phyloP scores from a whole-genome alignment of 2,113 vertebrate species.

The Naja naja region DNA sequence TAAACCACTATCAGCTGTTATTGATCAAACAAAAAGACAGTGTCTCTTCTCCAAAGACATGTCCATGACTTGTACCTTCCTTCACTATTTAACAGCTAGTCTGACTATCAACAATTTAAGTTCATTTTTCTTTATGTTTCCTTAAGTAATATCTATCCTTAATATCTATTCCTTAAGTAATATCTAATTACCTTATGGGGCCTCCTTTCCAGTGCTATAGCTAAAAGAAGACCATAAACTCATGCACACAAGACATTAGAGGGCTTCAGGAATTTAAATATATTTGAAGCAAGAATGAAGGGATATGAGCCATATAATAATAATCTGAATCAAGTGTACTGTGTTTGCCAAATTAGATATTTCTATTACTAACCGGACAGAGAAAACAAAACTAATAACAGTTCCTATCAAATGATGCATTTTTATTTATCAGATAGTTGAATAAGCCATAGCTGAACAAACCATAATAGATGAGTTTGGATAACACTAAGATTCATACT shows the following conservation, averaged over 20 bases:
- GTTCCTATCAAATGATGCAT: background rate
- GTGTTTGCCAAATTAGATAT: background rate
- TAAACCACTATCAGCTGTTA: background rate
- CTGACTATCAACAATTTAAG: background rate
- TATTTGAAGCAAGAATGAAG: background rate
- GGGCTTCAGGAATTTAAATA: background rate
- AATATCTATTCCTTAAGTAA: background rate
- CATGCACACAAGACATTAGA: background rate
- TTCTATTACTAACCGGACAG: background rate
- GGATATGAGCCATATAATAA: background rate
- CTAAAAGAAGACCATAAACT: background rate
- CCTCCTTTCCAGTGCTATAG: background rate
- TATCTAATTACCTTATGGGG: background rate
- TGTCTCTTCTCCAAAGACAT: background rate
- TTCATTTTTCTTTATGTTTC: background rate
- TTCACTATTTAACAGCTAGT: background rate
- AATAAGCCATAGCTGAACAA: background rate
- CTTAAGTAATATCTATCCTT: background rate
- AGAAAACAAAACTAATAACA: background rate
- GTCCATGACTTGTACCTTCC: background rate
- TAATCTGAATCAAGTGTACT: background rate
- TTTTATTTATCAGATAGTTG: background rate
- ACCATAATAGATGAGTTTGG: background rate
- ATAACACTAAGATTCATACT: background rate
- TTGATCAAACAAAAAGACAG: background rate